Conservation (phyloP, 2,113 vertebrate genomes). For the Brachypodius melanocephalos region DNA sequence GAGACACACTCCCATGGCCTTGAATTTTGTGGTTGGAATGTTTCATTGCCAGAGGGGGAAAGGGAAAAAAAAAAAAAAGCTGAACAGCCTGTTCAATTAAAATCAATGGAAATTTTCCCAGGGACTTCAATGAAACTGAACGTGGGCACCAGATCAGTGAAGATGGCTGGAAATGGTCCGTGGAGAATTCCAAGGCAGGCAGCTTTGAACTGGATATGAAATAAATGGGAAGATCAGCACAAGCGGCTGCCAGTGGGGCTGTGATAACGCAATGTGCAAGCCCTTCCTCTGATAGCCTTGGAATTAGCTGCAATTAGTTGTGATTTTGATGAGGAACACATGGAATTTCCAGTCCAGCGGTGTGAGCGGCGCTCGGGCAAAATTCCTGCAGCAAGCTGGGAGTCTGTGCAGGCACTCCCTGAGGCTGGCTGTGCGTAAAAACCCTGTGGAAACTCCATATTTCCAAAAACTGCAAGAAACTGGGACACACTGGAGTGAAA, state of each 20-base stretch:
- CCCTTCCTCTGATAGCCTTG: not conserved
- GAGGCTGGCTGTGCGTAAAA: not conserved
- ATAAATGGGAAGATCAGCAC: not conserved
- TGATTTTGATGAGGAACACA: not conserved
- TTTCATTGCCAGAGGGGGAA: not conserved
- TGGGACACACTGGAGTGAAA: not conserved
- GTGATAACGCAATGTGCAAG: slow-evolving; percentile 42
- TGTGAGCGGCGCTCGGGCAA: not conserved
- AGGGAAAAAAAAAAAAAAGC: no score
- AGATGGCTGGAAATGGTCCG: not conserved
- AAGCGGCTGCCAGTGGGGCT: not conserved
- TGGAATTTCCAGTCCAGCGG: not conserved
- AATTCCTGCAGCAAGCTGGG: not conserved
- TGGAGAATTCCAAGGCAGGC: slow-evolving; percentile 24
- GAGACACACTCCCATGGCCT: not conserved
- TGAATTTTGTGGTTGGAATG: not conserved
- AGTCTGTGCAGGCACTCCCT: not conserved
- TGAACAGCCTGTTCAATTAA: slow-evolving; percentile 22
- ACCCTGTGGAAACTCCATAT: not conserved
- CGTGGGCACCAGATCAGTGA: not conserved
- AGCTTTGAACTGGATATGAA: slow-evolving; percentile 32
- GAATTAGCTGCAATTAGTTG: slow-evolving; percentile 39
- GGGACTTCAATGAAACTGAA: not conserved
- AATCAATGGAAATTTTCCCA: slow-evolving; percentile 41
- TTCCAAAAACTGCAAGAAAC: not conserved